Conservation (phyloP, 2,797 vertebrate species). For the Eurystomus glaucurus region DNA sequence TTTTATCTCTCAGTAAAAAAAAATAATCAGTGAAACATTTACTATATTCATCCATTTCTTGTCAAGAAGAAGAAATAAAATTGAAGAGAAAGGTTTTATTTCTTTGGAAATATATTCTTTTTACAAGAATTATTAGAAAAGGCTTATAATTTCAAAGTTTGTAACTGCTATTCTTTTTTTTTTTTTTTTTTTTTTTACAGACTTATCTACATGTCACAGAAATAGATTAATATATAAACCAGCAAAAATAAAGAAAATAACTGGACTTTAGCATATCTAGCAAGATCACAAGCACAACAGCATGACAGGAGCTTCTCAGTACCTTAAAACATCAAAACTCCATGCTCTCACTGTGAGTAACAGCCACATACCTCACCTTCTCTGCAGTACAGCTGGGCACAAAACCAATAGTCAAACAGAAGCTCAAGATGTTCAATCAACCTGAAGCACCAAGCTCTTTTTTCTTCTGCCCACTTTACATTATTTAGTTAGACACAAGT, state of each 20-base stretch:
- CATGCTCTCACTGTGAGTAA: not conserved
- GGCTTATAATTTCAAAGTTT: not conserved
- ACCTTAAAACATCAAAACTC: not conserved
- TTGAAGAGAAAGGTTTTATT: not conserved
- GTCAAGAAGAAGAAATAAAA: not conserved
- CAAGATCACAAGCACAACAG: fast-evolving
- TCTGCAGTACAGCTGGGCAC: not conserved
- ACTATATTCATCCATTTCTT: not conserved
- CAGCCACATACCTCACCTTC: not conserved
- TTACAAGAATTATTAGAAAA: not conserved
- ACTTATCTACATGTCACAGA: not conserved
- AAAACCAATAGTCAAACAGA: not conserved
- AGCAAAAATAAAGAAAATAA: not conserved
- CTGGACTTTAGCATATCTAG: not conserved
- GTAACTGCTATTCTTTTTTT: not conserved
- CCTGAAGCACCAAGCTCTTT: not conserved
- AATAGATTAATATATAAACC: not conserved
- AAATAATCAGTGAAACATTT: not conserved
- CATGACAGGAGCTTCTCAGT: not conserved
- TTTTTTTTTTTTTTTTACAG: not conserved
- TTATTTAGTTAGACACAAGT: not conserved
- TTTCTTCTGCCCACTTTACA: not conserved
- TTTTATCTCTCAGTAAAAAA: not conserved
- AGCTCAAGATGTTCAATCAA: not conserved
- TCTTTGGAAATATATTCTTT: not conserved